phyloP scores from a whole-genome alignment of 2,797 vertebrate species.

The Parauchenoglanis punctatus region DNA sequence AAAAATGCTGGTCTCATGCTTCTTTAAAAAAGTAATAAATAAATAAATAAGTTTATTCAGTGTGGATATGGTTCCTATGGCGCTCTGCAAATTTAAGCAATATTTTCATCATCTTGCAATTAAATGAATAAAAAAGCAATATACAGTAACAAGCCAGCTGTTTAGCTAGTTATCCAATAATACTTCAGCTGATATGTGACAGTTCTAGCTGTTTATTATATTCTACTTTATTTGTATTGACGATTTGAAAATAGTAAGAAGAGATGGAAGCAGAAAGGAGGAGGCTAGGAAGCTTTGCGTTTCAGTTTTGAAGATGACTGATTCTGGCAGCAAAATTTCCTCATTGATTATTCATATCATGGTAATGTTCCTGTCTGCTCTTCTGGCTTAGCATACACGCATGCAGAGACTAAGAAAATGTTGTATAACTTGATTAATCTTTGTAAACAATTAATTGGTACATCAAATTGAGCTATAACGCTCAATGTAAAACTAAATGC shows the following conservation, averaged over 20 bases:
- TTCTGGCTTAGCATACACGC: conserved; percentile 22
- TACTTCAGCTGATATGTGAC: neutral
- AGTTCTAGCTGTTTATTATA: neutral
- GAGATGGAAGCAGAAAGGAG: neutral
- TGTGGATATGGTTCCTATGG: neutral
- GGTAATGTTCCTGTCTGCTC: conserved; percentile 27
- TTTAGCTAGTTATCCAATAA: conserved; percentile 8
- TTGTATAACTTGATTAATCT: conserved; percentile 23
- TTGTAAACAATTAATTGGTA: conserved; percentile 1
- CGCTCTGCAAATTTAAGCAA: neutral
- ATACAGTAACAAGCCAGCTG: neutral
- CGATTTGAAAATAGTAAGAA: conserved; percentile 5
- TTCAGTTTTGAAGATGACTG: conserved; percentile 44
- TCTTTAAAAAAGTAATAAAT: neutral
- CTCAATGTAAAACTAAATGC: neutral
- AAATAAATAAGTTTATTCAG: too few relatives aligned
- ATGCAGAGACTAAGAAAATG: conserved; percentile 21
- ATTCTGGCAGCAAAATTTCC: conserved; percentile 37
- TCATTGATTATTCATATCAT: conserved; percentile 41
- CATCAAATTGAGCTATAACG: neutral
- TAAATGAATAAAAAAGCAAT: neutral
- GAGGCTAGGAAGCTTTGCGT: conserved; percentile 10
- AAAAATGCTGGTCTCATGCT: neutral
- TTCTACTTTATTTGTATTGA: conserved; percentile 27
- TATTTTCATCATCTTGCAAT: neutral